Base-by-base conservation (phyloP, 2,797 vertebrate genomes). In the Poecilia velifera region DNA sequence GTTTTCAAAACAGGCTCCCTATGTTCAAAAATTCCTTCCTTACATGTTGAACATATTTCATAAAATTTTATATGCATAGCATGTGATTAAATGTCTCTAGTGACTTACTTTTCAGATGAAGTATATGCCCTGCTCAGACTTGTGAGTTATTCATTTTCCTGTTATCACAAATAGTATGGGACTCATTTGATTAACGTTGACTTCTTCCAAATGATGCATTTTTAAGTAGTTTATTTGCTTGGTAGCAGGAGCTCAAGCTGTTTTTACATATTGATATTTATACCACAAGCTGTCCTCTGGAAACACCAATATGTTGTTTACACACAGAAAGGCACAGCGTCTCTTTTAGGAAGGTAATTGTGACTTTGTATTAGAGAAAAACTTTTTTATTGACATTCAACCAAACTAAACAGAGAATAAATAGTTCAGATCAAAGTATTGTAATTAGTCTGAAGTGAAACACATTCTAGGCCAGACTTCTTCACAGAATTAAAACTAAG, bases 201-300 rank as follows among this genome's bases (percentile, higher is more conserved):
- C 81, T 72, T 75, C 62, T 85, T 85, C 84, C 74, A 86, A 72
- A 83, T 82, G 41, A 78, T 84, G 49, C 43, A 76, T 80, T 83
- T 84, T 87, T 82, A 86, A 90, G 90, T 81, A 84, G 80, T 78
- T 83, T 85, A 70, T 90, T 89, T 86, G 74, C 82, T 88, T 43
- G 74, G 84, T 81, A 83, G 83, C 84, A 86, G 80, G 84, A 88
- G 76, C 80, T 74, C 77, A 86, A 91, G 91, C 90, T 92, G 91
- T 76, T 88, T 85, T 62, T 82, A 75, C 76, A 66, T 80, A 71
- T 81, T 86, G 76, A 90, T 89, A 78, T 77, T 77, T 78, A 72
- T 14, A n/a, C 77, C 77, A 74, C 88, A 89, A 92, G 91, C 89
- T 90, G 87, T 89, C 87, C 76, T 76, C 72, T 53, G 59, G 82